Conservation (phyloP, 1,140 invertebrate species). For the Akabosia matsudoensis region DNA sequence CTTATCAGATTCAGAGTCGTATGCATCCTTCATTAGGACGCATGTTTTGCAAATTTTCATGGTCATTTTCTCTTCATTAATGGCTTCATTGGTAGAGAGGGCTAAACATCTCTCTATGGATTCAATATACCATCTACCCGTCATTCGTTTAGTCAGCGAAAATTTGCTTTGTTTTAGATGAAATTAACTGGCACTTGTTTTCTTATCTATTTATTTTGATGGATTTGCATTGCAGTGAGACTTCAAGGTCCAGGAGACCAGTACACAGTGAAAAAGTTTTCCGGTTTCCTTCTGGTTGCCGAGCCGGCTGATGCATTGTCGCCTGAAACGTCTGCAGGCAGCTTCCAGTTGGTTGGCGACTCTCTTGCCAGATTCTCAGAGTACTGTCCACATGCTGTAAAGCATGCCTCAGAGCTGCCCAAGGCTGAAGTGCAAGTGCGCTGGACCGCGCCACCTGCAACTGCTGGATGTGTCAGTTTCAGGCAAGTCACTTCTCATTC, state of each 20-base stretch:
- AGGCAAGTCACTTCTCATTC: constrained; percentile 50
- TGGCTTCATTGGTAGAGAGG: too few species aligned
- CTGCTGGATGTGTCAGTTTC: constrained; percentile 58
- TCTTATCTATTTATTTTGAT: neutral
- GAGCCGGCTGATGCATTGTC: constrained; percentile 48
- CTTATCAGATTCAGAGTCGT: too few species aligned
- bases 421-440: constrained; percentile 58
- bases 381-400: constrained; percentile 56
- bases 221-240: constrained; percentile 49
- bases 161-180: too few species aligned
- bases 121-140: too few species aligned
- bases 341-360: constrained; percentile 51
- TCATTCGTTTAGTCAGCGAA: too few species aligned
- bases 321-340: constrained; percentile 44
- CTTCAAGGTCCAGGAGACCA: constrained; percentile 53
- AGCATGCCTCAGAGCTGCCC: constrained; percentile 55
- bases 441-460: constrained; percentile 57
- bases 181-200: neutral
- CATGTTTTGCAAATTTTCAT: too few species aligned
- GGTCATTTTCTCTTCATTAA: too few species aligned
- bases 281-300: constrained; percentile 56
- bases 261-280: constrained; percentile 56
- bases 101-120: too few species aligned
- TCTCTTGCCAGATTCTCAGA: constrained; percentile 54
- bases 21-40: too few species aligned